phyloP scores from a whole-genome alignment of 2,113 vertebrate species.

The Callorhinus ursinus region DNA sequence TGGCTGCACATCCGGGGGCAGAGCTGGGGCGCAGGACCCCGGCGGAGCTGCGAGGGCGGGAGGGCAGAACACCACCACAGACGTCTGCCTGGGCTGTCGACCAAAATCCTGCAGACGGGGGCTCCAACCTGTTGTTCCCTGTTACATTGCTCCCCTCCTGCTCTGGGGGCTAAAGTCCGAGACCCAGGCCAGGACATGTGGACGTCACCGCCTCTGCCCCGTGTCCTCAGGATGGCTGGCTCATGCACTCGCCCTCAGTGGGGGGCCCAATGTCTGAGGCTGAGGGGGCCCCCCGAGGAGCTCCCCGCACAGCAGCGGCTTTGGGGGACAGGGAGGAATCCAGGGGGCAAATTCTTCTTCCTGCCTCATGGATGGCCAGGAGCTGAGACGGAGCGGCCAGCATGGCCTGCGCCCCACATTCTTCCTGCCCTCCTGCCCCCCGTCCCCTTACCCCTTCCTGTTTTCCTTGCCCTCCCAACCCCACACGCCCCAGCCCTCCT shows the following conservation, averaged over 20 bases:
- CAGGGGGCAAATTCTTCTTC: neutral
- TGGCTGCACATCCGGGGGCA: neutral
- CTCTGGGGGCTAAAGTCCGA: neutral
- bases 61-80: neutral
- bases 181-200: neutral
- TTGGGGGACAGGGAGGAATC: neutral
- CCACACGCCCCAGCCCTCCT: neutral
- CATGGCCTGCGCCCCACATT: accelerated
- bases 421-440: neutral
- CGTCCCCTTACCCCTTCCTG: too few species aligned
- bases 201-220: neutral
- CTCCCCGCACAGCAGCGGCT: neutral
- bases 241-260: neutral
- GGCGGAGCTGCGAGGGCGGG: too few species aligned
- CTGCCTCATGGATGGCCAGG: neutral
- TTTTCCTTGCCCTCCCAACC: neutral
- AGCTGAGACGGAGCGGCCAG: neutral
- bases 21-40: accelerated
- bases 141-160: too few species aligned
- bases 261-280: neutral
- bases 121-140: neutral
- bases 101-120: accelerated
- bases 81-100: neutral
- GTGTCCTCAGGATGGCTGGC: neutral
- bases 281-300: too few species aligned